phyloP scores from a whole-genome alignment of 2,797 vertebrate genomes.

The Pseudochirops corinnae region DNA sequence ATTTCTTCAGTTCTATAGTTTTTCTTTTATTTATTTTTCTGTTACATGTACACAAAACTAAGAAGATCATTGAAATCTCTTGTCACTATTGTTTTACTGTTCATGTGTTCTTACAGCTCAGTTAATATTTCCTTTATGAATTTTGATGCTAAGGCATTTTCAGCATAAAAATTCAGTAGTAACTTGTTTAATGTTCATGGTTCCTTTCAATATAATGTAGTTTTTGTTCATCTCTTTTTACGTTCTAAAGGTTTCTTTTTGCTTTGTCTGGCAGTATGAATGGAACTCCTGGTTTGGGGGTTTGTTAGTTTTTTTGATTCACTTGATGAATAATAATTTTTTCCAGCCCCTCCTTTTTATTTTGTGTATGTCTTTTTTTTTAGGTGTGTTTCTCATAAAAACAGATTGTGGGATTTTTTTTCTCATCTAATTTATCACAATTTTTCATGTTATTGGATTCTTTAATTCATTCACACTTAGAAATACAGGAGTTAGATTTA shows the following conservation, averaged over 20 bases:
- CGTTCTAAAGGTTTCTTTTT: no score
- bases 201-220: no score
- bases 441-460: neutral
- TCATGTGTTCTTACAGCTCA: neutral
- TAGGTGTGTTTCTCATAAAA: no score
- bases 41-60: neutral
- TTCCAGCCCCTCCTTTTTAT: neutral
- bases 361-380: neutral
- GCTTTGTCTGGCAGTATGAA: no score
- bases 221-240: no score
- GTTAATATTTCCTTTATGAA: neutral
- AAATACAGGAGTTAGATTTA: neutral
- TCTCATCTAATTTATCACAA: neutral
- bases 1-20: neutral
- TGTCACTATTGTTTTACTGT: neutral
- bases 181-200: no score
- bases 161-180: no score
- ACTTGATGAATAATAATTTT: neutral
- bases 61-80: neutral
- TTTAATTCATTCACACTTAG: neutral
- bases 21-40: neutral
- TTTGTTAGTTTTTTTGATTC: neutral
- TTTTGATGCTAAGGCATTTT: no score
- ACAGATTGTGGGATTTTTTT: neutral
- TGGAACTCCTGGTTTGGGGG: no score